phyloP scores from a whole-genome alignment of 2,113 vertebrate species.

The Tychaedon coryphoeus region DNA sequence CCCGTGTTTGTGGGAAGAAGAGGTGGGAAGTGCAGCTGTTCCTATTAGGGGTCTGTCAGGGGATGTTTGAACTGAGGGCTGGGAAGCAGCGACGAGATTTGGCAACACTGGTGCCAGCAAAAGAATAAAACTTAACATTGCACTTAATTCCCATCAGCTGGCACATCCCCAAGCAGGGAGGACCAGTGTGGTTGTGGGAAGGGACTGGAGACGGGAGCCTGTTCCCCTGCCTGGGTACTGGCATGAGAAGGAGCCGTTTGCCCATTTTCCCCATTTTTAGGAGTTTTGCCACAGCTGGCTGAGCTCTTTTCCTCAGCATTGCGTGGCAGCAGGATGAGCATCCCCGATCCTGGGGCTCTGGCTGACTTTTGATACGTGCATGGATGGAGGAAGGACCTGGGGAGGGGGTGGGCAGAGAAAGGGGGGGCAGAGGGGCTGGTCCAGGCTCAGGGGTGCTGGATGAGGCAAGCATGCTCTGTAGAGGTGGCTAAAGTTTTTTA shows the following conservation, averaged over 20 bases:
- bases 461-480: slow-evolving; percentile 31
- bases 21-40: background rate
- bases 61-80: background rate
- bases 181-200: background rate
- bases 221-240: background rate
- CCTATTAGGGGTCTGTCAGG: background rate
- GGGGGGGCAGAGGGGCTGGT: background rate
- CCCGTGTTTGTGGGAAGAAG: background rate
- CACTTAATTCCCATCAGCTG: background rate
- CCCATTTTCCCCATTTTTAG: fast-evolving
- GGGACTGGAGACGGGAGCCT: background rate
- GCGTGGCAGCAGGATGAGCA: background rate
- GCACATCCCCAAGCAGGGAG: fast-evolving
- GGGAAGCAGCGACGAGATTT: background rate
- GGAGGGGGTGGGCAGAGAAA: background rate
- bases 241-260: background rate
- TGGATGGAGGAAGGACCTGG: slow-evolving; percentile 29
- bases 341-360: background rate
- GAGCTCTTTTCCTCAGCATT: background rate
- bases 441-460: background rate
- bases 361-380: slow-evolving; percentile 16
- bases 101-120: background rate
- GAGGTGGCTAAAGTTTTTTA: slow-evolving; percentile 3
- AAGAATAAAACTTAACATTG: background rate
- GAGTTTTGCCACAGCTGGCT: background rate